Base-by-base conservation (phyloP, 2,888 invertebrate species). In the Folsomia manolachei region DNA sequence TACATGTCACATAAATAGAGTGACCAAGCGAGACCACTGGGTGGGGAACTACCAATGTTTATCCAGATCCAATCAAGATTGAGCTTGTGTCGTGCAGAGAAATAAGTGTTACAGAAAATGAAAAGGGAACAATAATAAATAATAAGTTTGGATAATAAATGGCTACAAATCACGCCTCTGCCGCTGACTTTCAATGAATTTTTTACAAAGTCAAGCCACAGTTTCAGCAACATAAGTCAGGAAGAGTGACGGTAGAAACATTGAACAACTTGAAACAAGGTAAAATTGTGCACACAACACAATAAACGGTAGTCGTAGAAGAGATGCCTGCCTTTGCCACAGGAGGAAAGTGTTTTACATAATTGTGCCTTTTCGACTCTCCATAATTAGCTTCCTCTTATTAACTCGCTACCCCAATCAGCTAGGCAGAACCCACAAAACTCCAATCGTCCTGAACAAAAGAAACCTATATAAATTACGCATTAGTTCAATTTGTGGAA, bases 101-200 rank as follows among this genome's bases (percentile, higher is more conserved):
- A 70, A 27, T 62, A 69, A 70, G 70, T 64, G 64, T 70, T 70
- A 70, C 56, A 64, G 19, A 64, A 64, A 63, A 64, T 71, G 61
- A 71, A 70, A 71, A 70, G 73, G 70, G 67, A 72, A 14, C 14
- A 39, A 69, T 71, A 76, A 76, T 76, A 76, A 76, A 72, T 75
- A 70, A 66, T 68, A 64, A 64, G 27, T 64, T 27, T 27, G 51
- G 56, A 69, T 71, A 76, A 76, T 74, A 72, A 74, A 76, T 74
- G 74, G 69, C 52, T 27, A 21, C 61, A 69, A 74, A 74, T 74
- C 74, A 76, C 76, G 76, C 76, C 76, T 76, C 70, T 27, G 39
- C 66, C 51, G 19, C 64, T 71, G 66, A 71, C 71, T 71, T 73
- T 75, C 71, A 73, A 68, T 70, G 67, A 72, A 72, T 63, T 70